Base-by-base conservation (phyloP, 1,140 invertebrate species). In the Lineus longissimus region DNA sequence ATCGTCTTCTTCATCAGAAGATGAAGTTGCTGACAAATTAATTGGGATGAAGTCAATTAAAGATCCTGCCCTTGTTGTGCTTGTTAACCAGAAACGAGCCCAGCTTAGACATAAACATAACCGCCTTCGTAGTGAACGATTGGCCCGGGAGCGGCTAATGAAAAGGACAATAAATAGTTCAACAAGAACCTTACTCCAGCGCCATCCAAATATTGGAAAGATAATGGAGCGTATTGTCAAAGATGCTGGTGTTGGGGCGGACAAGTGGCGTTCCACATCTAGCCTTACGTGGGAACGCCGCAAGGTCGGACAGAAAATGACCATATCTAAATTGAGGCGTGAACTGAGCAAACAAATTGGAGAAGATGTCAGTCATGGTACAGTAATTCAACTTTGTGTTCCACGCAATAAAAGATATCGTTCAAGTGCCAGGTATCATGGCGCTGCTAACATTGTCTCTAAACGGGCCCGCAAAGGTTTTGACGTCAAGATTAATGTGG, bases 381-480 rank as follows among this genome's bases (percentile, higher is more conserved):
- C 47, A 4, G 9, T 51, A 4, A 27, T 19, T 7, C 47, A 51
- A 51, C 47, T 51, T n/a, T 51, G 47, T 27, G 47, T 51, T 23
- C n/a, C 47, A 51, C 47, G 47, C 4, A 51, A 51, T 27, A 51
- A 51, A 51, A 19, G 47, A 51, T 51, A 23, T n/a, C 47, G 47
- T 4, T 51, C 47, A 6, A 23, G 19, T 51, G 25, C n/a, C 19
- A 51, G 47, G 25, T 51, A 51, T 51, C n/a, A 51, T 23, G 47
- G n/a, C 25, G 47, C 25, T 51, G 47, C 47, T 6, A 51, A 51
- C 47, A 51, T 51, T 7, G n/a, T 51, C 4, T 51, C 47, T 9
- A 51, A 27, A 51, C 25, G 47, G 25, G 47, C 47, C 19, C n/a
- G 47, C 19, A 51, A 51, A n/a, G 47, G 47, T 27, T 51, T 51